Base-by-base conservation (phyloP, 2,888 invertebrate genomes). In the Amphipyra berbera region DNA sequence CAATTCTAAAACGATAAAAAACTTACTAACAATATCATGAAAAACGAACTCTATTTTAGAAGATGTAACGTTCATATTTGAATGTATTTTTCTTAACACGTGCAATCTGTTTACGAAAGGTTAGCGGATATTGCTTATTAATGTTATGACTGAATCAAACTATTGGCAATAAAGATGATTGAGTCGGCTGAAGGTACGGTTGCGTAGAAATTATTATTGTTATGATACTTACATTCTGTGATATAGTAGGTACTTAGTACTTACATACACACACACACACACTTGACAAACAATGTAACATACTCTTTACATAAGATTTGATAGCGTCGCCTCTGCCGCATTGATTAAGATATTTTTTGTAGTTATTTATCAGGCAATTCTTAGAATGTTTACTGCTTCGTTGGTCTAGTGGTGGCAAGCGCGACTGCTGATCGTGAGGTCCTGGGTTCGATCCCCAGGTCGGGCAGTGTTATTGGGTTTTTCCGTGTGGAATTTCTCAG, bases 51-150 rank as follows among this genome's bases (percentile, higher is more conserved):
- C 46, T 82, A 68, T 42, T 0, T 0, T 0, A 0, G 4, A 50
- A 15, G 10, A 0, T 0, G 0, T 81, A 86, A 27, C 54, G 82
- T 82, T 56, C 13, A 68, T 37, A 74, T 78, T 87, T 7, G 55
- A 41, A 0, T 71, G 68, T 14, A 12, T 15, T 33, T 46, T 38
- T 35, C 49, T 62, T 48, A 78, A 90, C 92, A 92, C 91, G 90
- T 91, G 89, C 87, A 89, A 85, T 88, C 82, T 83, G 87, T 87
- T 84, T 86, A 86, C 82, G 44, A 89, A 91, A 91, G 88, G 90
- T 88, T 88, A 90, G 78, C 90, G 93, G 93, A 94, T 94, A 94
- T 93, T 81, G 86, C 88, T 92, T 92, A 92, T 92, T 92, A 92
- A 92, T 92, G 89, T 88, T 87, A 88, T 84, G 87, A 85, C 85